Evolutionary conservation across 2,888 invertebrate genomes (phyloP).

Genomic region (Eurois occulta): DNA sequence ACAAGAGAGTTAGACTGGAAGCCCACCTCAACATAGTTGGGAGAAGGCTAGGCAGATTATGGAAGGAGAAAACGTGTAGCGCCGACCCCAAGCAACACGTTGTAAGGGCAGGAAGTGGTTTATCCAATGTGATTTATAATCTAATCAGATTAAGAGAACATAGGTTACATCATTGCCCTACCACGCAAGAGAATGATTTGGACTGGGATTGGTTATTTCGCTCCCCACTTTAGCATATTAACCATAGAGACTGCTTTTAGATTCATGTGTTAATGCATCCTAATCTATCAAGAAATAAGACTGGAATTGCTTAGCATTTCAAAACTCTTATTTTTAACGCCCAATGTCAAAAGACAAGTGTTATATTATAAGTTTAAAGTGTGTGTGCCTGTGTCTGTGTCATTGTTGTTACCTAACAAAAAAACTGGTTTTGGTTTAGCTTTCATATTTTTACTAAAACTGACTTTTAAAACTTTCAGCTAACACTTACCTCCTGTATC

Average conservation of each 20-base stretch:
- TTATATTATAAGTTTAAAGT: background rate
- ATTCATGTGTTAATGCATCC: background rate
- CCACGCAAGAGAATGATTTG: too few relatives aligned
- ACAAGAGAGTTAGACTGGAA: background rate
- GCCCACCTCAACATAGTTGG: background rate
- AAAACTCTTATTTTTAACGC: background rate
- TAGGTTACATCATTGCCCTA: background rate
- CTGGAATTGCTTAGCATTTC: background rate
- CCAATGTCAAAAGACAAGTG: background rate
- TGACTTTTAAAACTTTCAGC: background rate
- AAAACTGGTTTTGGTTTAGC: background rate
- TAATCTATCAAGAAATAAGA: background rate
- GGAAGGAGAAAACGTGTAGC: background rate
- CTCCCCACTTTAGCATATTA: background rate
- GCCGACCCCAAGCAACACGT: background rate
- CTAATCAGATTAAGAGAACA: background rate
- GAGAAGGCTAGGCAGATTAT: background rate
- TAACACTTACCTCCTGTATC: conserved; percentile 70
- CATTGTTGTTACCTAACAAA: background rate
- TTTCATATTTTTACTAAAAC: background rate
- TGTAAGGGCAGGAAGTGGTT: background rate
- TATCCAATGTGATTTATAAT: background rate
- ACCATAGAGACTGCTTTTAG: background rate
- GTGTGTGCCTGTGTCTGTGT: background rate
- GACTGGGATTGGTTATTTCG: background rate